Evolutionary conservation across 2,888 invertebrate genomes (phyloP), one percentile per base, ranked within the genome.

Genomic region (Alloscopus bannaensis): DNA sequence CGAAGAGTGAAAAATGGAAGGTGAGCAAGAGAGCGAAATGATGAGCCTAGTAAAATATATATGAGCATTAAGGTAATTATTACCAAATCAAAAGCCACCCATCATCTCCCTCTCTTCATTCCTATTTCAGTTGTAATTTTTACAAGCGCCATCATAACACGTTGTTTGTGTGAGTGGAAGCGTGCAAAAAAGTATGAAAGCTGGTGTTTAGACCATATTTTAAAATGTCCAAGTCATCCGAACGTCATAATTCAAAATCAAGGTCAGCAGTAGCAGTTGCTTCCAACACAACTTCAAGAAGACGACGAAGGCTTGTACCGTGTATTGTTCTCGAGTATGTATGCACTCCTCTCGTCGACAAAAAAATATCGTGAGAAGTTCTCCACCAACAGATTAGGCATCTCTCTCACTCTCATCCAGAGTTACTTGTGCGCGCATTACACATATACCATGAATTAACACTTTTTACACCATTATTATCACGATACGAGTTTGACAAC

Each of bases 191-290:
- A n/a, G n/a, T n/a, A n/a, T n/a, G n/a, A n/a, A n/a, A n/a, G n/a
- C n/a, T n/a, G n/a, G n/a, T n/a, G n/a, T n/a, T n/a, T n/a, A n/a
- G n/a, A n/a, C n/a, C n/a, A n/a, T n/a, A n/a, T n/a, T n/a, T n/a
- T n/a, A 18, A 71, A 50, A 66, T 64, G 57, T 59, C 47, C 68
- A 72, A 66, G 72, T 79, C 72, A 68, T 68, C 68, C 72, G 62
- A 73, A 60, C 60, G 50, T 68, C 66, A 72, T 79, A 79, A 68
- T 62, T 79, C 79, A 72, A 73, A 72, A 73, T 68, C 73, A 79
- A 79, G 72, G 72, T 73, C 68, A 79, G 62, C 68, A 68, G 72
- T 64, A 72, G 36, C 42, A 55, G 26, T 3, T 20, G n/a, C n/a
- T n/a, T n/a, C n/a, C n/a, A n/a, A n/a, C n/a, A n/a, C n/a, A n/a